Evolutionary conservation across 2,113 vertebrate species (phyloP).

Genomic region (Paedocypris sp.): DNA sequence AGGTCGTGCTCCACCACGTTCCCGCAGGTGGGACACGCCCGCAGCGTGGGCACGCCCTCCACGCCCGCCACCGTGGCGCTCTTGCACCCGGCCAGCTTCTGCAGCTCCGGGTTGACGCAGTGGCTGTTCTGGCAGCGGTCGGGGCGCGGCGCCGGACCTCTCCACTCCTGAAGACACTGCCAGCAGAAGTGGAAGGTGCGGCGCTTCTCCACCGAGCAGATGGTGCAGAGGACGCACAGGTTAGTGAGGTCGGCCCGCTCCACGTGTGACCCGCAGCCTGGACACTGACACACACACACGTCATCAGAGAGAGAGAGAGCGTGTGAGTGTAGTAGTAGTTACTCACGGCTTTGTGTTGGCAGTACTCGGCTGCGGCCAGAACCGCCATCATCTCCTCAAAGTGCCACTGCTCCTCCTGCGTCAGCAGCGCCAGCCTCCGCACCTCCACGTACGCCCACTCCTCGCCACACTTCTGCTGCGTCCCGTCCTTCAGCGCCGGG

Average conservation of each 20-base stretch:
- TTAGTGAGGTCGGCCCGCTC: slow-evolving; percentile 49
- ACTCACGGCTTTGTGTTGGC: slow-evolving; percentile 54
- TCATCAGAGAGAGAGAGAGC: background rate
- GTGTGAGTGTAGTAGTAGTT: background rate
- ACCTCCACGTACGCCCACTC: slow-evolving; percentile 56
- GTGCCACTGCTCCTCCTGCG: slow-evolving; percentile 48
- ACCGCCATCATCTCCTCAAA: slow-evolving; percentile 53
- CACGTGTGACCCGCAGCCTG: slow-evolving; percentile 46
- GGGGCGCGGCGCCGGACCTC: slow-evolving; percentile 44
- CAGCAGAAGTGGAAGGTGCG: slow-evolving; percentile 46
- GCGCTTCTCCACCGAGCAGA: slow-evolving; percentile 38
- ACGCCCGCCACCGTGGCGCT: slow-evolving; percentile 19
- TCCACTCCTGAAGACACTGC: slow-evolving; percentile 58
- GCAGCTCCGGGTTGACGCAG: slow-evolving; percentile 44
- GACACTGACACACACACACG: slow-evolving; percentile 57
- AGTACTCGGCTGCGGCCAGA: slow-evolving; percentile 48
- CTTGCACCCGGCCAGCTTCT: slow-evolving; percentile 44
- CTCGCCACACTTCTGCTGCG: slow-evolving; percentile 18
- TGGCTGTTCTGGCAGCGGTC: slow-evolving; percentile 49
- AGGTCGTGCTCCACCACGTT: slow-evolving; percentile 50
- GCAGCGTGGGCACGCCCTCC: slow-evolving; percentile 42
- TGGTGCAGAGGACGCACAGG: slow-evolving; percentile 45
- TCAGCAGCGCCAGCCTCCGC: slow-evolving; percentile 53
- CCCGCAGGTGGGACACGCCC: slow-evolving; percentile 61
- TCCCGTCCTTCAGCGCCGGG: slow-evolving; percentile 44